Percentiles rank a stretch among this genome's conserved stretches.
Conservation (phyloP, 2,888 invertebrate genomes). For the Actias luna region DNA sequence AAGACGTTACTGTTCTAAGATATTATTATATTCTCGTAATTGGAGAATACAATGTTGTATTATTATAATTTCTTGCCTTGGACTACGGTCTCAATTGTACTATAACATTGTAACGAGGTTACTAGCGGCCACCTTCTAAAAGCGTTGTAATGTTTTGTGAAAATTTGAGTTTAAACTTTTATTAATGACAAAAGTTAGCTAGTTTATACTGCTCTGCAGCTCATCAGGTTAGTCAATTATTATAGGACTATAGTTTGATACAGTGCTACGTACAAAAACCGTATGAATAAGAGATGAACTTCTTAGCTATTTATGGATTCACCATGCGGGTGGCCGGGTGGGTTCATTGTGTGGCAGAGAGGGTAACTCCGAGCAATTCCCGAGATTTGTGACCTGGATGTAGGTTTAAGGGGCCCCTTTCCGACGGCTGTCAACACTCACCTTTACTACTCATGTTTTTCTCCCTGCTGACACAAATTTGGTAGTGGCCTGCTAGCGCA, state of each 20-base stretch:
- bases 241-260: background rate
- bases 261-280: background rate
- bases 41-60: background rate
- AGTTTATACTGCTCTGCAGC: background rate
- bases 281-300: too few species aligned
- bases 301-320: too few species aligned
- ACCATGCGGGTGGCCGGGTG: too few species aligned
- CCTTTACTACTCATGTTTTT: too few species aligned
- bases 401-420: too few species aligned
- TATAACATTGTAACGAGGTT: constrained; percentile 27
- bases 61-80: background rate
- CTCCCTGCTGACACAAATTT: too few species aligned
- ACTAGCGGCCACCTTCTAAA: constrained; percentile 21
- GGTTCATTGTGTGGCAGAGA: too few species aligned
- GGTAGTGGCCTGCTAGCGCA: too few species aligned
- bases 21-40: background rate
- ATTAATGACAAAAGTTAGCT: constrained; percentile 17
- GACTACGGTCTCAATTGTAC: constrained; percentile 18
- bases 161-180: constrained; percentile 17
- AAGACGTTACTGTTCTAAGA: too few species aligned
- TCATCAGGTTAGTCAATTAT: background rate
- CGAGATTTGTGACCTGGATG: too few species aligned
- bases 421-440: too few species aligned
- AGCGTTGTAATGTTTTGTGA: constrained; percentile 24
- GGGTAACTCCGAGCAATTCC: too few species aligned